Evolutionary conservation across 2,113 vertebrate genomes (phyloP), one percentile per base, ranked within the genome.

Genomic region (Cranoglanis bouderius): DNA sequence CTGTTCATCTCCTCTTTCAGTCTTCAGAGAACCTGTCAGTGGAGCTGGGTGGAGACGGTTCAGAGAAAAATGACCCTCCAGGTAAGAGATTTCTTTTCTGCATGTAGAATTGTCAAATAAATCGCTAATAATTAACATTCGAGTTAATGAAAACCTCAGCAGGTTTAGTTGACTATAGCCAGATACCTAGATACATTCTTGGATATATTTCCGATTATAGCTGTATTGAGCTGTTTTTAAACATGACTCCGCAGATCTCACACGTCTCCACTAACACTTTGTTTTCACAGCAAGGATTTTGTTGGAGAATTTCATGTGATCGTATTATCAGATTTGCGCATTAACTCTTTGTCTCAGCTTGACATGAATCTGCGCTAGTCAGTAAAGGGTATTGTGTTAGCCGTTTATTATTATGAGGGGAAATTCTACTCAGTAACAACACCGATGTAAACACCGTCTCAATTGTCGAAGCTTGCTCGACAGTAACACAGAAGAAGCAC

Each of bases 1-100:
- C 84, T 90, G 7, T 93, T 80, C 93, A 91, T 93, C 94, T 92
- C 91, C 91, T 83, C 82, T 93, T 55, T 90, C 93, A 99, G 98
- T 98, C 97, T 85, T 98, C 96, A 93, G 98, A 99, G 94, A 99
- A 97, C 92, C 94, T 98, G 83, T 97, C 96, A 51, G 92, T 97
- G 96, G 98, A 98, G 94, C 98, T 96, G 88, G 95, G 96, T 90
- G 96, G 96, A 92, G 97, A 96, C 87, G 90, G 96, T 92, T 96
- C 94, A n/a, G 98, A 98, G 95, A 97, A 95, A 93, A 97, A 98
- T 97, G 97, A 97, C 93, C 92, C 94, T 85, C 96, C 95, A 95
- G 95, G 95, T 96, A 61, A 83, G 92, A 93, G 92, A 91, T n/a
- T 10, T 49, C 16, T 26, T 82, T 24, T 86, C 32, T 87, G 82